Base-by-base conservation (phyloP, 2,888 invertebrate genomes). In the Troides oblongomaculatus region DNA sequence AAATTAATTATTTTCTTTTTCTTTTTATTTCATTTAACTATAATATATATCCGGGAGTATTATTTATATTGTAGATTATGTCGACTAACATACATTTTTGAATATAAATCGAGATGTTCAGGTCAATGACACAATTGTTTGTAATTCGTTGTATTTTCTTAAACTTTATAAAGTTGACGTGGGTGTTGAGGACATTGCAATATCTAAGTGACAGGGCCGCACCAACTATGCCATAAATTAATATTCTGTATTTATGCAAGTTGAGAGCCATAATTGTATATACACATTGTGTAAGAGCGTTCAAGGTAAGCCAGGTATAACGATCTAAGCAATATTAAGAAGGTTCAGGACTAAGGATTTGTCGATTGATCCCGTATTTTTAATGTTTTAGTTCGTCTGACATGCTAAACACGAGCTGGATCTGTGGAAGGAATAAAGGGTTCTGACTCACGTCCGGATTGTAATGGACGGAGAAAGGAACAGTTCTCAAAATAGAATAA, bases 221-320 rank as follows among this genome's bases (percentile, higher is more conserved):
- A 53, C 63, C 56, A 81, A 80, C 76, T 84, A 81, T 77, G 79
- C 79, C 77, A 83, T 76, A 81, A 86, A 85, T 85, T 82, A 81
- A 79, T 79, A 79, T 81, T 80, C 81, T 79, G 80, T 79, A 80
- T 83, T 80, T 84, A 78, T 80, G 79, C 75, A 78, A 79, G 72
- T 79, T 77, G 79, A 80, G 78, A 74, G 76, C 79, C 80, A 80
- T 84, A 85, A 84, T 87, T 81, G 75, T 84, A 85, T 86, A 86
- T 85, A 80, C 80, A 80, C 81, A 84, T 90, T 88, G 84, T 82
- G 88, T 81, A 90, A 90, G 75, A 77, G 73, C 74, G 80, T 81
- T 83, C 90, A 90, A 91, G 90, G 92, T 83, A 79, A 90, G 80
- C 87, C 75, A 81, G 85, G 83, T 87, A 86, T 85, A 84, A 86